phyloP scores from a whole-genome alignment of 2,113 vertebrate species.

The Neoarius graeffei region DNA sequence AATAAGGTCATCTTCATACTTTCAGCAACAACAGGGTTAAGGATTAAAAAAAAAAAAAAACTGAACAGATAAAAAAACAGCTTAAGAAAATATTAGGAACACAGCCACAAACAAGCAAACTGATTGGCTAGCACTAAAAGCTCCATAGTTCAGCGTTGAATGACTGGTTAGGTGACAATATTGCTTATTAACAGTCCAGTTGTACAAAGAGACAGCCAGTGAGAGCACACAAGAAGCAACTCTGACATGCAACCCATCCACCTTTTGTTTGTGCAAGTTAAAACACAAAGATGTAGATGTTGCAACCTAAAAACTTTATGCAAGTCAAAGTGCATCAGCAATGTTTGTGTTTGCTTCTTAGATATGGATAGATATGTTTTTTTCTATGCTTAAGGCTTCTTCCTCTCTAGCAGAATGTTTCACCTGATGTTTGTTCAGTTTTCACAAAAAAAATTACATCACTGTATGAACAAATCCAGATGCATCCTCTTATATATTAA shows the following conservation, averaged over 20 bases:
- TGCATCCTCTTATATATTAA: neutral
- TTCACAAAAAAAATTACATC: neutral
- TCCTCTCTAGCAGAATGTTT: neutral
- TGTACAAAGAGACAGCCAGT: neutral
- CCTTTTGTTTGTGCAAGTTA: neutral
- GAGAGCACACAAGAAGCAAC: neutral
- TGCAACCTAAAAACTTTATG: neutral
- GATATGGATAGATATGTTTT: neutral
- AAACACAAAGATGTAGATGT: neutral
- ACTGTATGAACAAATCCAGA: neutral
- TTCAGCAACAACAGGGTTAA: too few species aligned
- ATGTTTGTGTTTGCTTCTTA: neutral
- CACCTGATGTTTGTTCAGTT: neutral
- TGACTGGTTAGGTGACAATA: neutral
- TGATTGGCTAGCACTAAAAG: neutral
- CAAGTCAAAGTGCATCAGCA: neutral
- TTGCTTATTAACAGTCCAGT: neutral
- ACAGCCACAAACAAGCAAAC: neutral
- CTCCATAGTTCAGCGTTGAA: neutral
- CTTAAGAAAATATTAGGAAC: neutral
- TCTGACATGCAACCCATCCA: neutral
- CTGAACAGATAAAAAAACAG: neutral
- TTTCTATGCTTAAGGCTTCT: neutral
- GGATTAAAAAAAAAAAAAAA: neutral
- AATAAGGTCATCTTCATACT: too few species aligned